Base-by-base conservation (phyloP, 1,140 invertebrate species). In the Heliconius nattereri region DNA sequence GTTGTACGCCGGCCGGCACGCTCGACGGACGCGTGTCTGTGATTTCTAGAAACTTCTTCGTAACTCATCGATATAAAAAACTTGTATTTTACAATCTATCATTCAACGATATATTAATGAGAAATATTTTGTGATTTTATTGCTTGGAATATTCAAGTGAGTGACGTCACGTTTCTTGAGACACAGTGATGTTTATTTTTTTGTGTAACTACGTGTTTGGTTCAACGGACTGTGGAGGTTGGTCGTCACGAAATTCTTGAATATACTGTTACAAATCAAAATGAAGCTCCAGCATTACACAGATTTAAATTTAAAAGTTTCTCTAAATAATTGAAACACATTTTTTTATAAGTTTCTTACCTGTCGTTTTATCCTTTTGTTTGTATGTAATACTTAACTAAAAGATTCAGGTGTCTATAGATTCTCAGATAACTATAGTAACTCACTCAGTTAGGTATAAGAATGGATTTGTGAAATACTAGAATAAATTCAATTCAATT, bases 201-300 rank as follows among this genome's bases (percentile, higher is more conserved):
- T 90, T 93, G 92, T 94, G 91, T 90, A 90, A 88, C 89, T 92
- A 86, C 92, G 91, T 93, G 92, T 92, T 92, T 94, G 91, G 92
- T 94, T 94, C 92, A 93, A 93, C 89, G 92, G 90, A 94, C 92
- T 91, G 88, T 89, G 81, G 86, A 93, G 92, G 92, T 94, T 91
- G 92, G 92, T 92, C 89, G 89, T 84, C 87, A 88, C 86, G 86
- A 84, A 85, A 86, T 90, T 89, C 89, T 88, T 81, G 86, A 89
- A 88, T 88, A 90, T 85, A 87, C 86, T 87, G 89, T 89, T 91
- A 87, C 89, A 85, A 85, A 89, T 90, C 87, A 88, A 86, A 85
- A 80, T 85, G 86, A 91, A 90, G 89, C 89, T 91, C 89, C 86
- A 88, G 85, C 85, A 88, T 81, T 85, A 84, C 85, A 84, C 80